Conservation (phyloP, 2,113 vertebrate genomes). For the Polypterus senegalus region DNA sequence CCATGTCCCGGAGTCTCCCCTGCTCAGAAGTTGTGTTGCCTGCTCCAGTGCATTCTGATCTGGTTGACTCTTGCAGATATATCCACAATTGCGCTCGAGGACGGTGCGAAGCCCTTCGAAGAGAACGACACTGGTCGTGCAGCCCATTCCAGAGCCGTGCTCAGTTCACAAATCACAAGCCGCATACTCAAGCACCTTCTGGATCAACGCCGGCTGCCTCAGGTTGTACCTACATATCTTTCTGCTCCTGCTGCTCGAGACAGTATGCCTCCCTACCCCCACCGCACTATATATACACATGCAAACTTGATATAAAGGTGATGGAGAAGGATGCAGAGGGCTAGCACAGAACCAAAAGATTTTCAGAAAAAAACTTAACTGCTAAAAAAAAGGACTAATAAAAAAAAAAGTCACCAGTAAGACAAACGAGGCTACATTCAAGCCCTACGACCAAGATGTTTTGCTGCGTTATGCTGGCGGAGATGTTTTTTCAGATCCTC, state of each 20-base stretch:
- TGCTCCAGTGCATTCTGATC: slow-evolving; percentile 68
- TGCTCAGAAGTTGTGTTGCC: slow-evolving; percentile 57
- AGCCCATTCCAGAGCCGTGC: slow-evolving; percentile 72
- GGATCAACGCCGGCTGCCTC: slow-evolving; percentile 11
- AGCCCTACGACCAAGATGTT: slow-evolving; percentile 18
- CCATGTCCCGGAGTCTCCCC: slow-evolving; percentile 68
- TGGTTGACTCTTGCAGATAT: slow-evolving; percentile 73
- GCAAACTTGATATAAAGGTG: too few relatives aligned
- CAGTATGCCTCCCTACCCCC: slow-evolving; percentile 9
- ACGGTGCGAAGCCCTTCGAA: slow-evolving; percentile 81
- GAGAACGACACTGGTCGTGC: slow-evolving; percentile 80
- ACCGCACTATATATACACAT: too few relatives aligned
- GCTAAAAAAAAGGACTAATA: not conserved
- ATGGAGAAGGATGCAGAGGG: too few relatives aligned
- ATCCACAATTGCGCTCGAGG: slow-evolving; percentile 86
- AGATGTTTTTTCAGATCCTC: not conserved
- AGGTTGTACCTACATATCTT: slow-evolving; percentile 23
- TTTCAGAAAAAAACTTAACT: slow-evolving; percentile 3
- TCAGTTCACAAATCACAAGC: slow-evolving; percentile 51
- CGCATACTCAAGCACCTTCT: too few relatives aligned
- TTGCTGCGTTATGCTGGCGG: not conserved
- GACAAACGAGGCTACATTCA: slow-evolving; percentile 7
- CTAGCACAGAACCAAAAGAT: too few relatives aligned
- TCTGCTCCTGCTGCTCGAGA: not conserved
- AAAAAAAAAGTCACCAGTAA: not conserved